Evolutionary conservation across 2,797 vertebrate species (phyloP).

Genomic region (Carcharodon carcharias): DNA sequence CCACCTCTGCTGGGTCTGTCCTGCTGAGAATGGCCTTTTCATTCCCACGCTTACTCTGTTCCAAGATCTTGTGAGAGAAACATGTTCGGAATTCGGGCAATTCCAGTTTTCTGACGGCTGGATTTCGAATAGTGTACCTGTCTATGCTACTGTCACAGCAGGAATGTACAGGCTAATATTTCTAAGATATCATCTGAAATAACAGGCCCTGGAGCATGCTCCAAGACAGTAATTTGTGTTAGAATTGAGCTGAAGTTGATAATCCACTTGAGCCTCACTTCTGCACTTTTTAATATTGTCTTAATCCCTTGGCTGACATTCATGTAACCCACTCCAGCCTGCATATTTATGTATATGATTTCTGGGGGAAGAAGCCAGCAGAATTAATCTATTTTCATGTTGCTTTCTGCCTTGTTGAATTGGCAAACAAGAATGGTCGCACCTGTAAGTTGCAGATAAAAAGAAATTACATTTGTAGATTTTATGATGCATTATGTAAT

Average conservation of each 20-base stretch:
- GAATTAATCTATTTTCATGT: slow-evolving; percentile 8
- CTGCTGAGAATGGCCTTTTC: too few species aligned
- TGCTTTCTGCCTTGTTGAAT: slow-evolving; percentile 1
- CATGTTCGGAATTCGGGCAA: too few species aligned
- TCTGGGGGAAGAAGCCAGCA: neutral
- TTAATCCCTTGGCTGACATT: slow-evolving; percentile 15
- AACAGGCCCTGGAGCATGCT: neutral
- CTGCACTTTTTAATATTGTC: slow-evolving; percentile 7
- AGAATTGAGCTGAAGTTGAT: neutral
- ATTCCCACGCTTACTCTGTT: too few species aligned
- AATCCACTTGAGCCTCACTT: slow-evolving; percentile 15
- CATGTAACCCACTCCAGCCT: neutral
- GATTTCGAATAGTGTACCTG: too few species aligned
- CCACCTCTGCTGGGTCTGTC: too few species aligned
- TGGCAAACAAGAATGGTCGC: neutral
- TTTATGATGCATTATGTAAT: neutral
- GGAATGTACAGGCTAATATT: neutral
- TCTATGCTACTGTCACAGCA: neutral
- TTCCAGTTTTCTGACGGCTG: too few species aligned
- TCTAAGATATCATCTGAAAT: neutral
- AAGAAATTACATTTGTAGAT: neutral
- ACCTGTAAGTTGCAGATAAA: neutral
- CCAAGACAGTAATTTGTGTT: neutral
- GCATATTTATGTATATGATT: neutral
- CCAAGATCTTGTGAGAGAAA: too few species aligned